Percentiles rank a stretch among this genome's conserved stretches.
These are phyloP conservation scores for Hesperia comma DNA, from an alignment of 2,888 invertebrate species.

Conservation along the genomic window DNA sequence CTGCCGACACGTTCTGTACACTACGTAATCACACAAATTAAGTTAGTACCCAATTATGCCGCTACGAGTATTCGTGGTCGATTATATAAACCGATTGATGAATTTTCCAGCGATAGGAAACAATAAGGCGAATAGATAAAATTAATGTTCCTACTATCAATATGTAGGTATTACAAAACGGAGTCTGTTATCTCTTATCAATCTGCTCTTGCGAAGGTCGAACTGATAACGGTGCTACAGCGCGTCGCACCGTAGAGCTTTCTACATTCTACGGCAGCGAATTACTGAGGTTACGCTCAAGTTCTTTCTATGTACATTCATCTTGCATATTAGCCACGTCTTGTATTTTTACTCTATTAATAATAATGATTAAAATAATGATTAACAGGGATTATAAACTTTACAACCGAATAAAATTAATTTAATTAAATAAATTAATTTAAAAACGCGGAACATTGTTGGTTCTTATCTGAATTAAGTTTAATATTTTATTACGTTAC, in stretches of 20 bases:
- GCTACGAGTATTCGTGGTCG: slow-evolving; percentile 25
- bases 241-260: slow-evolving; percentile 25
- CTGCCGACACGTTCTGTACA: slow-evolving; percentile 41
- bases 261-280: slow-evolving; percentile 18
- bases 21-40: slow-evolving; percentile 34
- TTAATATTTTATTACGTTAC: not conserved
- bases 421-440: not conserved
- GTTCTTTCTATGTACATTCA: not conserved
- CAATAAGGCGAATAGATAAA: slow-evolving; percentile 37
- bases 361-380: no score
- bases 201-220: slow-evolving; percentile 80
- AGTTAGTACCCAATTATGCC: slow-evolving; percentile 28
- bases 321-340: no score
- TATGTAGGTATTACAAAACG: slow-evolving; percentile 38
- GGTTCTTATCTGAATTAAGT: not conserved
- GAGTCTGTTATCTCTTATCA: slow-evolving; percentile 79
- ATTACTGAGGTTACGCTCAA: slow-evolving; percentile 1
- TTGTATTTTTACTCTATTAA: no score
- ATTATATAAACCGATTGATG: slow-evolving; percentile 27
- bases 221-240: slow-evolving; percentile 62
- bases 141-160: slow-evolving; percentile 19
- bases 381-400: not conserved
- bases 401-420: not conserved
- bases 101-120: slow-evolving; percentile 26
- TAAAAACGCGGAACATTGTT: no score